A percentile compares a stretch with the other conserved stretches of the same genome.
These are phyloP conservation scores for Bombus breviceps DNA, from an alignment of 1,140 invertebrate genomes.

Conservation along the genomic window DNA sequence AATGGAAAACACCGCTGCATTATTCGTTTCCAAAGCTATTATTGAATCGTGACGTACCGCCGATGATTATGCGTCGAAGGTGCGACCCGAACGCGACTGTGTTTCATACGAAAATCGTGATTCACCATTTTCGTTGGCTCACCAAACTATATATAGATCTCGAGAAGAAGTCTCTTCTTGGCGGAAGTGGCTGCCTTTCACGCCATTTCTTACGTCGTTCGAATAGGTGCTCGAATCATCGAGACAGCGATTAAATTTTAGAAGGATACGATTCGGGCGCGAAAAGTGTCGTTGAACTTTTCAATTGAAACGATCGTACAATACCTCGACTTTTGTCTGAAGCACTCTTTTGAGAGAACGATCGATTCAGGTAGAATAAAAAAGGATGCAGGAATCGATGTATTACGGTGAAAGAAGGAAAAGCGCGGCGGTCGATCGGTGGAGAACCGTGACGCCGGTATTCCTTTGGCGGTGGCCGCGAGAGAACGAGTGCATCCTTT, in stretches of 20 bases:
- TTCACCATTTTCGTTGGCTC: neutral
- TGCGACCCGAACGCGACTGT: too few relatives aligned
- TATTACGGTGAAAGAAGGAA: neutral
- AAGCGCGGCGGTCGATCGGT: neutral
- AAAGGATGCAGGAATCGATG: neutral
- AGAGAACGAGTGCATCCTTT: neutral
- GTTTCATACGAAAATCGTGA: too few relatives aligned
- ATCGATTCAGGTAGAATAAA: neutral
- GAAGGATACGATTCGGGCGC: constrained; percentile 11
- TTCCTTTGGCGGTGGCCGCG: too few relatives aligned
- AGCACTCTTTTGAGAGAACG: neutral
- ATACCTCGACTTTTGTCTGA: neutral
- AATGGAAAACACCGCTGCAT: too few relatives aligned
- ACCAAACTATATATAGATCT: constrained; percentile 9
- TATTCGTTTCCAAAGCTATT: constrained; percentile 1
- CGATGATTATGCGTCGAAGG: too few relatives aligned
- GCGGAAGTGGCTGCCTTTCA: neutral
- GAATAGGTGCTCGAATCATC: neutral
- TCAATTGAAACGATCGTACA: too few relatives aligned
- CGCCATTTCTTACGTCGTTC: neutral
- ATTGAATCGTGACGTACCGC: neutral
- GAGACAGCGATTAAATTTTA: neutral
- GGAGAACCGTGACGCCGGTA: neutral
- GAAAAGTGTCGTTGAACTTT: neutral
- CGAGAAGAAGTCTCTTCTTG: neutral